Conservation (phyloP, 2,888 invertebrate genomes). For the Epiblema foenella region DNA sequence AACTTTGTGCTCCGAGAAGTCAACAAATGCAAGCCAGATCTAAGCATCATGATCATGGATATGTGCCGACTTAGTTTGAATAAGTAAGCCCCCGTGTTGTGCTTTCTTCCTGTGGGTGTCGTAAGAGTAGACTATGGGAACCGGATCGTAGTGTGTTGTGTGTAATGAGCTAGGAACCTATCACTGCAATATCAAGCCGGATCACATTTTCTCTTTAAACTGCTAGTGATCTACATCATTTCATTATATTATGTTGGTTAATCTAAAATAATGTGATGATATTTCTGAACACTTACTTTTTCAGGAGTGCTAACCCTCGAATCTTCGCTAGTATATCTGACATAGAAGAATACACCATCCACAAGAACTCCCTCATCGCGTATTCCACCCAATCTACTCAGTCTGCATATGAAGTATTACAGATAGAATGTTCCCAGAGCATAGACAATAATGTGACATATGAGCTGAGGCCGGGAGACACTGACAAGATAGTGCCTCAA, state of each 20-base stretch:
- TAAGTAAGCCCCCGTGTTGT: slow-evolving; percentile 62
- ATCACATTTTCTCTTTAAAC: too few species aligned
- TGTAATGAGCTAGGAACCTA: too few species aligned
- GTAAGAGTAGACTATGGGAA: too few species aligned
- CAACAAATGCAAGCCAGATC: slow-evolving; percentile 72
- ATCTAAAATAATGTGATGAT: too few species aligned
- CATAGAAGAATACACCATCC: slow-evolving; percentile 67
- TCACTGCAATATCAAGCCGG: too few species aligned
- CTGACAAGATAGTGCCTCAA: slow-evolving; percentile 64
- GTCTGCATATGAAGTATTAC: slow-evolving; percentile 74
- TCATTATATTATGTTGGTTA: too few species aligned
- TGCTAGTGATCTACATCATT: too few species aligned
- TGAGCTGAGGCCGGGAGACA: slow-evolving; percentile 68
- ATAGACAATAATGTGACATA: slow-evolving; percentile 67
- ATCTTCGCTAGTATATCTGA: slow-evolving; percentile 62
- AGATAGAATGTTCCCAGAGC: slow-evolving; percentile 71
- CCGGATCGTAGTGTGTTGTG: too few species aligned
- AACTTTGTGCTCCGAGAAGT: slow-evolving; percentile 75
- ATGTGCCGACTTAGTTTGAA: slow-evolving; percentile 82
- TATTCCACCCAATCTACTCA: slow-evolving; percentile 71
- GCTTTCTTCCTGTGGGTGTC: too few species aligned
- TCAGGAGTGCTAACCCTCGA: slow-evolving; percentile 63
- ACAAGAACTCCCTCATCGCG: slow-evolving; percentile 74
- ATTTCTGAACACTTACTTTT: slow-evolving; percentile 45
- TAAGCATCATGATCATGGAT: slow-evolving; percentile 82